A percentile compares a stretch with the other conserved stretches of the same genome.
These are phyloP conservation scores for Actias luna DNA, from an alignment of 2,888 invertebrate genomes.

Conservation along the genomic window DNA sequence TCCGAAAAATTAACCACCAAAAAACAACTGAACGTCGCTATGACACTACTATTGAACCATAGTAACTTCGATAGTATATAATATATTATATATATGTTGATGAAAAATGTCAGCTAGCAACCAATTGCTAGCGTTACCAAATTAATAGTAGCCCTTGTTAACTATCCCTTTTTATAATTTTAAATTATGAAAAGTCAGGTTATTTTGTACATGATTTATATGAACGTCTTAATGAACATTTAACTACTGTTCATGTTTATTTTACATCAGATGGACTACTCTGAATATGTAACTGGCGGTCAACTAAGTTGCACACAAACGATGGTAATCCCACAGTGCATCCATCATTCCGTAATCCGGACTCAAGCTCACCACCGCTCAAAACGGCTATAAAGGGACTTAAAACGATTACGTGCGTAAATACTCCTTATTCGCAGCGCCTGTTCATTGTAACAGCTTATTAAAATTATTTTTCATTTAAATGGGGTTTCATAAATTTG, in stretches of 20 bases:
- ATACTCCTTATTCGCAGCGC: constrained; percentile 49
- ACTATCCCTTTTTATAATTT: not conserved
- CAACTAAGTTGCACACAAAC: constrained; percentile 45
- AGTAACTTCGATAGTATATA: no score
- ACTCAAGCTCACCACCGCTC: constrained; percentile 58
- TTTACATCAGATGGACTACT: constrained; percentile 11
- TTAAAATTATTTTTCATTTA: constrained; percentile 32
- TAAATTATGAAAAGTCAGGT: not conserved
- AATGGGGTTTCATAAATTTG: not conserved
- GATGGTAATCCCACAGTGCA: constrained; percentile 61
- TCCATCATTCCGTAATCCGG: constrained; percentile 64
- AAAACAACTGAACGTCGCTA: no score
- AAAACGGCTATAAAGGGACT: constrained; percentile 61
- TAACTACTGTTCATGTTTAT: constrained; percentile 20
- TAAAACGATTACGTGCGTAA: constrained; percentile 62
- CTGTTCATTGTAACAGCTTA: constrained; percentile 47
- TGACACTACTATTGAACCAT: no score
- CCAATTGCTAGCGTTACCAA: no score
- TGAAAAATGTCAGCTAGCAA: no score
- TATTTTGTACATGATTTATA: not conserved
- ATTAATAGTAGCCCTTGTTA: not conserved
- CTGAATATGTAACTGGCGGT: constrained; percentile 31
- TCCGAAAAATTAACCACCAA: no score
- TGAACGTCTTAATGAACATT: constrained; percentile 21
- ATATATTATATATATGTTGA: no score